Base-by-base conservation (phyloP, 2,113 vertebrate genomes). In the Phaetusa simplex region DNA sequence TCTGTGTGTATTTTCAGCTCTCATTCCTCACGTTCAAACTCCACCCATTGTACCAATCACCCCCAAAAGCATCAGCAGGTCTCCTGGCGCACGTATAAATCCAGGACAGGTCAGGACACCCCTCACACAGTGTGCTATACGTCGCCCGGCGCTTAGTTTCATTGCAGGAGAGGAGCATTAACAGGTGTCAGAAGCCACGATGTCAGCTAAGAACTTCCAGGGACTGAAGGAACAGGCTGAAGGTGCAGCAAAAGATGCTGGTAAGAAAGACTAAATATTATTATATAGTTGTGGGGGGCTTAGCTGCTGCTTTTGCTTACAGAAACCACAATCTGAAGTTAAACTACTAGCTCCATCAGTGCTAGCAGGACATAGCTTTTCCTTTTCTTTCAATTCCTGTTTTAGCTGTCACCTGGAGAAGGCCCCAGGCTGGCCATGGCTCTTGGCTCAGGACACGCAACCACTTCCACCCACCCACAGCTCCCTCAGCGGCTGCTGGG, bases 171-270 rank as follows among this genome's bases (percentile, higher is more conserved):
- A 62, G 34, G 61, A 47, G 62, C 18, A 8, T 16, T 19, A 64
- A 23, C 72, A 21, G 20, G 36, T 61, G 10, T 27, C 83, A 71
- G 78, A 87, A 95, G 45, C 40, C 56, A 76, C 38, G 1, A 97
- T 97, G 97, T 97, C 97, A 0, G 12, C 86, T 30, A 96, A 61
- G 74, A 82, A 45, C 69, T 83, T 97, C 72, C 94, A 97, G 27
- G 94, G 93, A 24, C 79, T 97, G 69, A 95, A 95, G 38, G 83
- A 97, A 47, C 93, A 97, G 53, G 82, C 96, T 73, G 94, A 96
- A 88, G 87, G 94, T 67, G 78, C 94, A 43, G 93, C 89, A 40
- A 94, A 97, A 72, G 86, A 80, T 86, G 94, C 95, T 73, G 97
- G 97, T 97, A 97, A 97, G 97, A 66, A 92, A 86, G 16, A 70